Base-by-base conservation (phyloP, 2,888 invertebrate species). In the Bellardia bayeri region DNA sequence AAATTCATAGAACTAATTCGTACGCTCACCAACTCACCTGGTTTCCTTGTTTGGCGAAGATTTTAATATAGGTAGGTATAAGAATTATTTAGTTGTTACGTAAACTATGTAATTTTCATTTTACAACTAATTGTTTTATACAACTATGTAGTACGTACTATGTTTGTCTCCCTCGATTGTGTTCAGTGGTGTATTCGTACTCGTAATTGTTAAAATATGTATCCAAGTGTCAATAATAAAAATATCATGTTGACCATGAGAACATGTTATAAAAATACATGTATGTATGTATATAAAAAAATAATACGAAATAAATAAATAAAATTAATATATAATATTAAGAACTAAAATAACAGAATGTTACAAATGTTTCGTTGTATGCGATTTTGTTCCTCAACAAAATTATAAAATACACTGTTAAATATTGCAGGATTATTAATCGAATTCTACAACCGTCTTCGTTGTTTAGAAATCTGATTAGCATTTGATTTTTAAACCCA, bases 221-320 rank as follows among this genome's bases (percentile, higher is more conserved):
- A 86, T 88, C 81, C 81, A 89, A 88, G 79, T 90, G 86, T 87
- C 89, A 88, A 87, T 89, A 89, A 88, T 86, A 89, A 88, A 89
- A 88, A 88, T 90, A 91, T 90, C 92, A 91, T 89, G 91, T 92
- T 92, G 92, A 90, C 92, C 92, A 91, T 92, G 92, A 92, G 91
- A 92, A 92, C 92, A 91, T 92, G 92, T 92, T 92, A 91, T 91
- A 91, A 92, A 92, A 91, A 91, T 23, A 23, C 1, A 23, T 23
- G 1, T 23, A 23, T 23, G 1, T 1, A 23, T 23, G 90, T 54
- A 82, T 74, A 75, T n/a, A 51, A 71, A 68, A 75, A 63, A 40
- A 45, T 23, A 58, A 72, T 16, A 71, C 30, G 68, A 45, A 76
- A 64, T 71, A 74, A 37, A 85, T 74, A 54, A 69, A 81, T 58